These are phyloP conservation scores for Calonectris borealis DNA, from an alignment of 2,113 vertebrate genomes.

Conservation along the genomic window DNA sequence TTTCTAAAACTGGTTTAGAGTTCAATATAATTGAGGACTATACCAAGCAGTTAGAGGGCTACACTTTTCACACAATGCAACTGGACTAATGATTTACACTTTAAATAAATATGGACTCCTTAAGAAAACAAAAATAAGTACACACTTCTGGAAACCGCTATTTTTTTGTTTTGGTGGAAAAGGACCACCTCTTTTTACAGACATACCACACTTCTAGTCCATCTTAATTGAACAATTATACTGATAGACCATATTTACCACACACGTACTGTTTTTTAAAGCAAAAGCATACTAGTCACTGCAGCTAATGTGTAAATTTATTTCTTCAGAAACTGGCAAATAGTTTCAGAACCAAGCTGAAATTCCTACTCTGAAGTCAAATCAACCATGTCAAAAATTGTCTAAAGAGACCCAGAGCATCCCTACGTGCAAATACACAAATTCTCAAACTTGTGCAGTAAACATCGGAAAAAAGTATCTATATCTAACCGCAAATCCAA, in stretches of 20 bases:
- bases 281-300: background rate
- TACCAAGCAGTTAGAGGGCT: background rate
- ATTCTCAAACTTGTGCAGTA: background rate
- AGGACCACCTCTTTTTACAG: background rate
- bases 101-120: background rate
- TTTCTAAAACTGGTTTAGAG: background rate
- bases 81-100: background rate
- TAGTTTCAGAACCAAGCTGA: background rate
- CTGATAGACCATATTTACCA: background rate
- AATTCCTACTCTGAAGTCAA: background rate
- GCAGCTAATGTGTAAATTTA: background rate
- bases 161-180: background rate
- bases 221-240: background rate
- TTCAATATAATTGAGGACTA: background rate
- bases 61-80: background rate
- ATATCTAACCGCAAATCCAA: background rate
- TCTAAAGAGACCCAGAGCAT: background rate
- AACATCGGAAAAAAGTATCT: background rate
- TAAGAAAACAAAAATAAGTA: background rate
- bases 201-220: background rate
- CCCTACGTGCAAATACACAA: background rate
- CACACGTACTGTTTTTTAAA: background rate
- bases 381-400: background rate
- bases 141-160: background rate
- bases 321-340: background rate